Conservation (phyloP, 2,797 vertebrate genomes). For the Xenopus petersii region DNA sequence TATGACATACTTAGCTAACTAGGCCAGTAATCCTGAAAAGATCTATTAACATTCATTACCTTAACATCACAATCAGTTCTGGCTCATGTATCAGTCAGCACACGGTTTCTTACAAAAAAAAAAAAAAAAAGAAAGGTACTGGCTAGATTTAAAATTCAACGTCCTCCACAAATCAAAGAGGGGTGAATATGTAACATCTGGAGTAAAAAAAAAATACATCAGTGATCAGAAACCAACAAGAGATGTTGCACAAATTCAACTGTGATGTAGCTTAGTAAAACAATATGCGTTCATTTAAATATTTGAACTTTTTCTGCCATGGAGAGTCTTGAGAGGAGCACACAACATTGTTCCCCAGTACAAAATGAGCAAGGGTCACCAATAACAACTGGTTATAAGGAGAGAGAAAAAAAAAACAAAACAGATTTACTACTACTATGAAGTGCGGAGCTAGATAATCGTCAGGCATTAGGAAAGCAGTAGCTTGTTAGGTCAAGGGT, state of each 20-base stretch:
- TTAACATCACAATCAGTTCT: slow-evolving; percentile 80
- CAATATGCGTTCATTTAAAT: slow-evolving; percentile 10
- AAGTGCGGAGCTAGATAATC: slow-evolving; percentile 28
- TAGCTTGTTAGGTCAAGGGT: slow-evolving; percentile 51
- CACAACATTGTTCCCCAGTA: slow-evolving; percentile 18
- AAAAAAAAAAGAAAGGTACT: slow-evolving; percentile 68
- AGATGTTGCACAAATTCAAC: slow-evolving; percentile 57
- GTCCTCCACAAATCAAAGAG: slow-evolving; percentile 69
- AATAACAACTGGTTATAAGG: slow-evolving; percentile 50
- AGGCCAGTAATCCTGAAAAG: slow-evolving; percentile 77
- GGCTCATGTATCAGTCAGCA: slow-evolving; percentile 82
- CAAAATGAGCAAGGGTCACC: slow-evolving; percentile 57
- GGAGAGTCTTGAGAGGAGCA: not conserved
- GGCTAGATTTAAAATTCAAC: slow-evolving; percentile 74
- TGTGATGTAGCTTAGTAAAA: slow-evolving; percentile 50
- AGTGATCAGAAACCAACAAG: slow-evolving; percentile 53
- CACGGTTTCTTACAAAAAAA: slow-evolving; percentile 50
- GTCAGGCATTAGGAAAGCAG: slow-evolving; percentile 50
- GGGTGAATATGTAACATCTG: slow-evolving; percentile 56
- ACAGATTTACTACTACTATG: slow-evolving; percentile 1
- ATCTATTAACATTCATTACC: slow-evolving; percentile 81
- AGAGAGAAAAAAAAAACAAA: not conserved
- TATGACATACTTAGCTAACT: slow-evolving; percentile 79
- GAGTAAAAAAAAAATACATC: slow-evolving; percentile 62
- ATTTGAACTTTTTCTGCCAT: not conserved